phyloP scores from a whole-genome alignment of 2,888 invertebrate genomes.

The Cremastinae sp. region DNA sequence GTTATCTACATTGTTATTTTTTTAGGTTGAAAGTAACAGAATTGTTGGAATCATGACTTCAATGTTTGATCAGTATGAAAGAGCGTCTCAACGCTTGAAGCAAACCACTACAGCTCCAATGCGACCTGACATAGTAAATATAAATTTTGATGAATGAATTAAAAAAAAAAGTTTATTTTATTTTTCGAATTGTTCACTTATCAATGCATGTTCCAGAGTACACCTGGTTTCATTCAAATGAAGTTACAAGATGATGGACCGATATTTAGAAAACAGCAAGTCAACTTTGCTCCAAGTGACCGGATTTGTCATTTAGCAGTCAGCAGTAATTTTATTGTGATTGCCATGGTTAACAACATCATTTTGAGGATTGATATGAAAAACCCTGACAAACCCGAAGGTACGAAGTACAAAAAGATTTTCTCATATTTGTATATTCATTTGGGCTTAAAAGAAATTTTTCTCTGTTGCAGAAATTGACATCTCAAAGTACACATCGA shows the following conservation, averaged over 20 bases:
- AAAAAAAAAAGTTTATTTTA: background rate
- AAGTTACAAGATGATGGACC: constrained; percentile 88
- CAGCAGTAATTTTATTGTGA: constrained; percentile 90
- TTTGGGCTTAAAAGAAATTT: background rate
- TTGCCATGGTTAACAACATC: constrained; percentile 91
- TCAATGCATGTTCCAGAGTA: too few species aligned
- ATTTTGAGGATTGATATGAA: constrained; percentile 91
- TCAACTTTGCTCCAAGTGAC: constrained; percentile 90
- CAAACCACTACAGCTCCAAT: constrained; percentile 76
- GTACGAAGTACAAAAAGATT: too few species aligned
- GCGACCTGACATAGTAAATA: constrained; percentile 81
- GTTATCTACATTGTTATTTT: background rate
- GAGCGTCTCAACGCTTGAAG: constrained; percentile 85
- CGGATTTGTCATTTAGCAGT: constrained; percentile 91
- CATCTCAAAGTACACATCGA: constrained; percentile 85
- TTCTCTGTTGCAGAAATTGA: constrained; percentile 85
- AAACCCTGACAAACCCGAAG: constrained; percentile 89
- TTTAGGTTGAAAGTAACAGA: background rate
- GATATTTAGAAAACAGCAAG: constrained; percentile 92
- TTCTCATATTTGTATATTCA: background rate
- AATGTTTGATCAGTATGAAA: constrained; percentile 92
- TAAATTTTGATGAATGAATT: background rate
- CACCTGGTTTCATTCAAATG: constrained; percentile 83
- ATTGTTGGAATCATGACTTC: constrained; percentile 85
- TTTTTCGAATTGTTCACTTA: too few species aligned